Base-by-base conservation (phyloP, 1,140 invertebrate species). In the Leptonema lineaticorne region DNA sequence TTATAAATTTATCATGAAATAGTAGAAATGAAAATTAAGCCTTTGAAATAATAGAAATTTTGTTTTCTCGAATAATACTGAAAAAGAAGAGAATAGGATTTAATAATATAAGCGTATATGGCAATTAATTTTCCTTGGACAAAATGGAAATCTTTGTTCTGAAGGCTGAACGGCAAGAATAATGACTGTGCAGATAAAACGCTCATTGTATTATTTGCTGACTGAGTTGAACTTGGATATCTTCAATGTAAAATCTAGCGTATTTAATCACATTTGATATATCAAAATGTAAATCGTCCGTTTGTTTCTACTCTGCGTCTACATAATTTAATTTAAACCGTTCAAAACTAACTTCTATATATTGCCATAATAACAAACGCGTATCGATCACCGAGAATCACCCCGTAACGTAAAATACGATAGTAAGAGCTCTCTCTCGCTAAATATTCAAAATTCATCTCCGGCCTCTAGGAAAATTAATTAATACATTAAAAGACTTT, bases 241-340 rank as follows among this genome's bases (percentile, higher is more conserved):
- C 50, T 53, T 26, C 18, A 53, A 26, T 53, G 24, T 26, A 7
- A 53, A 20, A 53, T 53, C 50, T 53, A 53, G n/a, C n/a, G 50
- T 26, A 53, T 53, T 53, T 53, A 53, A 53, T 53, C 50, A 53
- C 22, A 53, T 53, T 53, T 53, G 50, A 53, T 53, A 53, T 24
- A 14, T 2, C 50, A 41, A 41, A 41, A 1, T 41, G 11, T 41
- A 41, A 41, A 9, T 41, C 9, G n/a, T n/a, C n/a, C n/a, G n/a
- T n/a, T n/a, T n/a, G n/a, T n/a, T n/a, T n/a, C n/a, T n/a, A n/a
- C n/a, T n/a, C n/a, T n/a, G n/a, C n/a, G n/a, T n/a, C n/a, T n/a
- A n/a, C n/a, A n/a, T n/a, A n/a, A n/a, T n/a, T n/a, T n/a, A n/a
- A n/a, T n/a, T n/a, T n/a, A n/a, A n/a, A n/a, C n/a, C n/a, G n/a